Evolutionary conservation across 2,797 vertebrate species (phyloP).

Genomic region (Ctenopoma multispine): DNA sequence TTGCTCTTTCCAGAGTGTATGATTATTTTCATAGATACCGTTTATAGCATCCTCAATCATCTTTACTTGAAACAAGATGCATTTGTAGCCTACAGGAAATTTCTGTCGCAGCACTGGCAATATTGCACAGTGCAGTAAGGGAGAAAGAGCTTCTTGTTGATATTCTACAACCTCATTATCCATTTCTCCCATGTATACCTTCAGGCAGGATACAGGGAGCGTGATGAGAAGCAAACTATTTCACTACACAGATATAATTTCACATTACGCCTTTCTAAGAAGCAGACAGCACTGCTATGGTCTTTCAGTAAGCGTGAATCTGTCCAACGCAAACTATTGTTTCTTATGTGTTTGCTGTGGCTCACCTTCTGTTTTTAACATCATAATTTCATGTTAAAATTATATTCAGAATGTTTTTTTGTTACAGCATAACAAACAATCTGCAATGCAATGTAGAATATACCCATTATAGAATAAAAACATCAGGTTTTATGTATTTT

Average conservation of each 20-base stretch:
- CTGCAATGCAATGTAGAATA: too few species aligned
- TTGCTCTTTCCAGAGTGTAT: conserved; percentile 5
- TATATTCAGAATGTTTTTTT: too few species aligned
- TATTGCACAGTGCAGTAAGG: background rate
- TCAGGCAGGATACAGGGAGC: conserved; percentile 7
- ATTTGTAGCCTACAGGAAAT: background rate
- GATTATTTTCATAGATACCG: background rate
- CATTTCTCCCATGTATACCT: background rate
- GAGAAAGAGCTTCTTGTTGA: background rate
- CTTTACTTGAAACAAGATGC: background rate
- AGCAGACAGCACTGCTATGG: background rate
- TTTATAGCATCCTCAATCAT: conserved; percentile 7
- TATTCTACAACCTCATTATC: conserved; percentile 15
- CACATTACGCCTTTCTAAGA: too few species aligned
- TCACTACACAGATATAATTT: background rate
- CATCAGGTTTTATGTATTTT: too few species aligned
- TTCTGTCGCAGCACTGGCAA: background rate
- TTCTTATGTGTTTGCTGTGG: too few species aligned
- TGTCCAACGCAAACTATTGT: too few species aligned
- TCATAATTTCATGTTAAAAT: too few species aligned
- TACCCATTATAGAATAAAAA: too few species aligned
- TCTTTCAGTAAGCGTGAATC: too few species aligned
- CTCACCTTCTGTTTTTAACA: too few species aligned
- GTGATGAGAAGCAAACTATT: background rate
- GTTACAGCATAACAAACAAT: too few species aligned